Percentiles rank a stretch among this genome's conserved stretches.
Conservation (phyloP, 2,113 vertebrate genomes). For the Suncus etruscus region DNA sequence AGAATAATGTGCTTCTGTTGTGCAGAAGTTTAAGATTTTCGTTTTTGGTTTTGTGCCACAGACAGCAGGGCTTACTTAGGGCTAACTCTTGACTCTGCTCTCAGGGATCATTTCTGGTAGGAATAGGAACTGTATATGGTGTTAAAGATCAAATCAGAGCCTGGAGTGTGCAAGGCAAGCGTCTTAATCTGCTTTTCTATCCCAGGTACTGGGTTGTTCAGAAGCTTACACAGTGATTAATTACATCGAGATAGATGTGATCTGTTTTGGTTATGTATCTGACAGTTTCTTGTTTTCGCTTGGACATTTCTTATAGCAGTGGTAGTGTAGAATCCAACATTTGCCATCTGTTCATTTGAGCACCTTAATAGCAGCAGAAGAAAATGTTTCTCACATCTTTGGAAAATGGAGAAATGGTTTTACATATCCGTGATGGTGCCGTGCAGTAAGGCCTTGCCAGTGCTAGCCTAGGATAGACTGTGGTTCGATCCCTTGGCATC, state of each 20-base stretch:
- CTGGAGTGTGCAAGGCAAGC: no score
- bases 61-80: no score
- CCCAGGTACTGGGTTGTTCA: not conserved
- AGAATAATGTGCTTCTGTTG: not conserved
- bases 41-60: no score
- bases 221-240: not conserved
- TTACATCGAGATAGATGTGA: not conserved
- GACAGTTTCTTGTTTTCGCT: not conserved
- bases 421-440: not conserved
- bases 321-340: not conserved
- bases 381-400: not conserved
- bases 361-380: not conserved
- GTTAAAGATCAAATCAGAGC: no score
- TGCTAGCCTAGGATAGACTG: no score
- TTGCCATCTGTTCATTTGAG: not conserved
- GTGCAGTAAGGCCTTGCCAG: no score
- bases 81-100: no score
- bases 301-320: not conserved
- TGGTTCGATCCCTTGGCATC: no score
- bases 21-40: no score
- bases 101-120: no score
- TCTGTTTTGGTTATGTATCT: not conserved
- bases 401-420: slow-evolving; percentile 4
- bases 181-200: no score
- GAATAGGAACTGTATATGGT: no score